Evolutionary conservation across 2,888 invertebrate species (phyloP), one percentile per base, ranked within the genome.

Genomic region (Pristionchus exspectatus): DNA sequence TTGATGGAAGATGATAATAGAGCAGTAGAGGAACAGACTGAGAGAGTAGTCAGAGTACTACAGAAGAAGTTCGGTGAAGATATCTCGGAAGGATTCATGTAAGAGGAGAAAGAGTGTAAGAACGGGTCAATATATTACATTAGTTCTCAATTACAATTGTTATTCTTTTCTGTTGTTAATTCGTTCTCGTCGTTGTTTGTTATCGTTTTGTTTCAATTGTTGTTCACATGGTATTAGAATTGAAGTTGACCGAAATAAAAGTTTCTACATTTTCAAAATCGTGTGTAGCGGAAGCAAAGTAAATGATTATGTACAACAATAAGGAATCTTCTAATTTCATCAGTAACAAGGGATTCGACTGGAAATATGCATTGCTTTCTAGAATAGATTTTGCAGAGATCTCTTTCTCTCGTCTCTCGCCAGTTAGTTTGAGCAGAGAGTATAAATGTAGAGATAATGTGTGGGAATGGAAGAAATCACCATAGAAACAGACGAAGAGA

Each of bases 1-100:
- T 91, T 94, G 16, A 91, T 94, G 84, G 94, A 94, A 90, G 94
- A 94, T 89, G 92, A 92, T 59, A 93, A 94, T 91, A 92, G 83
- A 83, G 89, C 89, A n/a, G 89, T 94, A 63, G 92, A 93, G 38
- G 92, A 93, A 18, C 93, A 94, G 89, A 93, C 93, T 86, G 93
- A 93, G 69, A 91, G 91, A 81, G 93, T 94, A 24, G 91, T 94
- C 72, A 91, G 91, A 77, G 84, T 92, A 56, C 91, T 94, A 10
- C 93, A 93, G 83, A 90, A 90, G 83, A 93, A 93, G 87, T 94
- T 94, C 74, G 94, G 94, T 50, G 92, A 87, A 27, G 90, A 90
- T 56, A 69, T 90, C 38, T 84, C 88, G 38, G 89, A 90, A 44
- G 90, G 87, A 90, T 90, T 90, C 63, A 77, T 88, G 38, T 84